phyloP scores from a whole-genome alignment of 2,888 invertebrate genomes.

The Axea sp. region DNA sequence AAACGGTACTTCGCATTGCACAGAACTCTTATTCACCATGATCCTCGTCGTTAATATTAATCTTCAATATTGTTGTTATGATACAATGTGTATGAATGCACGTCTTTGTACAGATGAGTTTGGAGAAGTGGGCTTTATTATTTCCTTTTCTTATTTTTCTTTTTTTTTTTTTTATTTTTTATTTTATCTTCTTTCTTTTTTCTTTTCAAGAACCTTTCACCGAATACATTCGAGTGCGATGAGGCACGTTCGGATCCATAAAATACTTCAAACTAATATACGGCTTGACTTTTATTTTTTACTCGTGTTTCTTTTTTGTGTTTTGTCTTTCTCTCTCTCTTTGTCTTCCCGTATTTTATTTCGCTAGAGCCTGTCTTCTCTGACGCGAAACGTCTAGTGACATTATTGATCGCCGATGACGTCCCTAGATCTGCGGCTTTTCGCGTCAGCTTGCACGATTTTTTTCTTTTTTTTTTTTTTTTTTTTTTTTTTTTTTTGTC shows the following conservation, averaged over 20 bases:
- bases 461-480: no score
- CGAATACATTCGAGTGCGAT: conserved; percentile 57
- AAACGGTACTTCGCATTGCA: conserved; percentile 53
- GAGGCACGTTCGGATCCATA: conserved; percentile 60
- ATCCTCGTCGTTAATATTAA: conserved; percentile 50
- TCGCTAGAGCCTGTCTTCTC: neutral
- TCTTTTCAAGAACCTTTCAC: conserved; percentile 49
- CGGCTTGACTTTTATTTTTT: conserved; percentile 42
- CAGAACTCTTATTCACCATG: conserved; percentile 44
- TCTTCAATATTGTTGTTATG: conserved; percentile 49
- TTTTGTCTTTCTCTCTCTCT: conserved; percentile 39
- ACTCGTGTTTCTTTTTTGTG: conserved; percentile 10
- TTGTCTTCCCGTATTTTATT: conserved; percentile 27
- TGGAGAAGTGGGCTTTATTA: conserved; percentile 37
- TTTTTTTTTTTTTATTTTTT: conserved; percentile 13
- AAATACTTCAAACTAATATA: conserved; percentile 53
- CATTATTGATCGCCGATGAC: conserved; percentile 29
- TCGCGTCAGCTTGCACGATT: no score
- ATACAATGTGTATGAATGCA: conserved; percentile 56
- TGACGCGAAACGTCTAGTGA: conserved; percentile 12
- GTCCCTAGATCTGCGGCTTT: conserved; percentile 4
- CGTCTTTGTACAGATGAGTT: conserved; percentile 55
- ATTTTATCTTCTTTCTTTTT: conserved; percentile 4
- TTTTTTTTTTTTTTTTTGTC: no score
- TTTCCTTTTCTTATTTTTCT: conserved; percentile 8